Percentiles rank a stretch among this genome's conserved stretches.
phyloP scores from a whole-genome alignment of 1,140 invertebrate genomes.

The Hyposmocoma kahamanoa region DNA sequence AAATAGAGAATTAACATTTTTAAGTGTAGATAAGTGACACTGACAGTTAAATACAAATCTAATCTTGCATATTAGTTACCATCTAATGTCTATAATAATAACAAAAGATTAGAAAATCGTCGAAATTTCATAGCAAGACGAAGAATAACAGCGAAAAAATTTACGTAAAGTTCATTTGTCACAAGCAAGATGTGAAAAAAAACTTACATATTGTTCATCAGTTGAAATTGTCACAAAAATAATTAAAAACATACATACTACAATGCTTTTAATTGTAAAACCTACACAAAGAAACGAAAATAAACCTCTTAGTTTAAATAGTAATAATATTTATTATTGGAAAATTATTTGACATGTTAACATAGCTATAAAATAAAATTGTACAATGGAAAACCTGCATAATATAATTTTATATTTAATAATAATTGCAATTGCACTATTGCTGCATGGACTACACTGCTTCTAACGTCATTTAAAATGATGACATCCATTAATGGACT shows the following conservation, averaged over 20 bases:
- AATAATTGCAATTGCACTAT: slow-evolving; percentile 69
- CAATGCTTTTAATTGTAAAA: slow-evolving; percentile 37
- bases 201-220: too few species aligned
- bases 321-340: slow-evolving; percentile 67
- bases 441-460: slow-evolving; percentile 69
- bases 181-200: too few species aligned
- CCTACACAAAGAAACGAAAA: slow-evolving; percentile 55
- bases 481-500: slow-evolving; percentile 47
- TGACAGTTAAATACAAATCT: slow-evolving; percentile 36
- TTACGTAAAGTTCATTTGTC: too few species aligned
- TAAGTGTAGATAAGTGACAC: slow-evolving; percentile 37
- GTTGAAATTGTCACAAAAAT: too few species aligned
- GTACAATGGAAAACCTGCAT: slow-evolving; percentile 69
- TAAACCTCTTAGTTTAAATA: slow-evolving; percentile 63
- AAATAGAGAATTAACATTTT: slow-evolving; percentile 50
- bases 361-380: slow-evolving; percentile 71
- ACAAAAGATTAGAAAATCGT: slow-evolving; percentile 6
- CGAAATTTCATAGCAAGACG: slow-evolving; percentile 15
- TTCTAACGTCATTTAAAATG: slow-evolving; percentile 53
- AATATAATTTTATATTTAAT: slow-evolving; percentile 64
- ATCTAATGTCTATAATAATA: slow-evolving; percentile 25
- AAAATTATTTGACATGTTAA: slow-evolving; percentile 68
- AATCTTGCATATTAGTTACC: slow-evolving; percentile 44
- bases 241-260: slow-evolving; percentile 12
- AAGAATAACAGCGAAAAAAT: too few species aligned